phyloP scores from a whole-genome alignment of 2,888 invertebrate genomes.

The Lacanobia oleracea region DNA sequence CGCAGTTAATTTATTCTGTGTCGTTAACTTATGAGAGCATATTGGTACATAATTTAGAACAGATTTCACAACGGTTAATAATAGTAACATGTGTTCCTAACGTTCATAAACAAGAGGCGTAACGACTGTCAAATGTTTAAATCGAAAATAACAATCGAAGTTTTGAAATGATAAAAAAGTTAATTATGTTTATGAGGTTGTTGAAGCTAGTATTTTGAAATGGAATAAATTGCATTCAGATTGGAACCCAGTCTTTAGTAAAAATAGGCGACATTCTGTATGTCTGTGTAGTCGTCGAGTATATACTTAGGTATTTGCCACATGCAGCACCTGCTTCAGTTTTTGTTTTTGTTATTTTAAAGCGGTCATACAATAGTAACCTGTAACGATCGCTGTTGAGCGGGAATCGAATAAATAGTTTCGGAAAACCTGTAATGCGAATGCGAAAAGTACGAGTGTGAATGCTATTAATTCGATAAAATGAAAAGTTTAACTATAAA shows the following conservation, averaged over 20 bases:
- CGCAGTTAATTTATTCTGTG: conserved; percentile 12
- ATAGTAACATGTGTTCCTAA: conserved; percentile 58
- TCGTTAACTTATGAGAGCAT: conserved; percentile 32
- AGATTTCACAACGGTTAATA: conserved; percentile 55
- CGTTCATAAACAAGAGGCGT: conserved; percentile 46
- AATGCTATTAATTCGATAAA: conserved; percentile 35
- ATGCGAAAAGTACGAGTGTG: conserved; percentile 33
- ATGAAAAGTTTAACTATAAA: conserved; percentile 28
- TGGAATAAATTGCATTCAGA: conserved; percentile 20
- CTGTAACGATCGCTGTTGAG: conserved; percentile 45
- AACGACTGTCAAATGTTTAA: conserved; percentile 57
- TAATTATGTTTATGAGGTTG: conserved; percentile 15
- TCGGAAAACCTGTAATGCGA: conserved; percentile 31
- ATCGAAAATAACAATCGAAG: conserved; percentile 50
- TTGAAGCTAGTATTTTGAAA: conserved; percentile 27
- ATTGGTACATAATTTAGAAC: conserved; percentile 55
- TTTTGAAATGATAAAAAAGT: conserved; percentile 19
- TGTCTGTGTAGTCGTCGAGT: conserved; percentile 33
- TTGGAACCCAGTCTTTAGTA: conserved; percentile 29
- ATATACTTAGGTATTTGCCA: conserved; percentile 58
- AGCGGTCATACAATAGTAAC: conserved; percentile 46
- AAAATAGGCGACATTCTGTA: conserved; percentile 54
- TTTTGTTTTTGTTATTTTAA: conserved; percentile 60
- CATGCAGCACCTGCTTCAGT: conserved; percentile 53
- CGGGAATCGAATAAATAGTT: conserved; percentile 49